Conservation (phyloP, 2,113 vertebrate genomes). For the Pseudorectes ferrugineus region DNA sequence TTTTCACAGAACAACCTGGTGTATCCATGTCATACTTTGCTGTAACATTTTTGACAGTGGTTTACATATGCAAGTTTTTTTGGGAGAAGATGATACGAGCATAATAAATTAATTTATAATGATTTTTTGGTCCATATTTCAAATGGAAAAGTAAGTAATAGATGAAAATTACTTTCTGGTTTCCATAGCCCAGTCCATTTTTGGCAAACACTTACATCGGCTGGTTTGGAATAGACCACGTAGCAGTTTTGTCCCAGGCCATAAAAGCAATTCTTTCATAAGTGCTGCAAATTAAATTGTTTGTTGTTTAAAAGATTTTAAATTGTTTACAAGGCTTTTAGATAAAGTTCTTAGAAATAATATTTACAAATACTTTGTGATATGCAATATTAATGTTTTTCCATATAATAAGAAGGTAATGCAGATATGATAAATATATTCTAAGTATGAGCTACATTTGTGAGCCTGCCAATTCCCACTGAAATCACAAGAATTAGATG, state of each 20-base stretch:
- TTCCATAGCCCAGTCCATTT: neutral
- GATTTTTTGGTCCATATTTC: neutral
- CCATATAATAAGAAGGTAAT: neutral
- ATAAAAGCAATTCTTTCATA: neutral
- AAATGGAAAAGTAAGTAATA: neutral
- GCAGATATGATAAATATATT: neutral
- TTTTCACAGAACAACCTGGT: neutral
- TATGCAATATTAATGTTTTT: neutral
- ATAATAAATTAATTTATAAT: neutral
- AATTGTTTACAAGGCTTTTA: neutral
- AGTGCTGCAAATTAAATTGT: neutral
- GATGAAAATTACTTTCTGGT: neutral
- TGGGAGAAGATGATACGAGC: accelerated
- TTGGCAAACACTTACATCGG: neutral
- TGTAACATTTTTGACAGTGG: neutral
- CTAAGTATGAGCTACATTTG: neutral
- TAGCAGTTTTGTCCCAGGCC: neutral
- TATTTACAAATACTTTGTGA: neutral
- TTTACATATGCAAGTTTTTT: neutral
- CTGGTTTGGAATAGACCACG: neutral
- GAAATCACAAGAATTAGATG: neutral
- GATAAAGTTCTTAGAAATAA: neutral
- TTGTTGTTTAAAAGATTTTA: neutral
- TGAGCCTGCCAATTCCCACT: neutral
- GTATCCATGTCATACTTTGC: neutral